Conservation (phyloP, 2,113 vertebrate species). For the Gopherus flavomarginatus region DNA sequence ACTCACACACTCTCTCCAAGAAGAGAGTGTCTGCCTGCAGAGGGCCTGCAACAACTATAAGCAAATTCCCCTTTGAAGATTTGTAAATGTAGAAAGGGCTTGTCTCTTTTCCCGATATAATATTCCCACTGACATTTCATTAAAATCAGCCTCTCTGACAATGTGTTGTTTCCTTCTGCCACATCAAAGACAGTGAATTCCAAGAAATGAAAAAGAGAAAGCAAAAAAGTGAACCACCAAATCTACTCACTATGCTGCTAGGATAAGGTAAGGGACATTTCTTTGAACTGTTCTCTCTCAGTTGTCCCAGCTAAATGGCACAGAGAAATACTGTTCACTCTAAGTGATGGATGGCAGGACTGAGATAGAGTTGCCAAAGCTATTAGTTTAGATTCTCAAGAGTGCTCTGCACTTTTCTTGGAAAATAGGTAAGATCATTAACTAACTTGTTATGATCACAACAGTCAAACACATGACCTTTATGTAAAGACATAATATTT, state of each 20-base stretch:
- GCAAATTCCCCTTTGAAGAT: neutral
- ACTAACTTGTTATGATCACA: neutral
- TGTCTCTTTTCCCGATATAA: neutral
- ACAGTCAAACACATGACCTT: neutral
- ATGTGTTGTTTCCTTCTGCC: neutral
- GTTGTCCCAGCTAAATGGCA: neutral
- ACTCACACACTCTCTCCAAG: neutral
- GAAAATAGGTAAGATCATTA: neutral
- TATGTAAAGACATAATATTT: neutral
- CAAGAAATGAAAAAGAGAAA: neutral
- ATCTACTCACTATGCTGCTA: neutral
- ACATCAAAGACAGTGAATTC: neutral
- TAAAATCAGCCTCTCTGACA: neutral
- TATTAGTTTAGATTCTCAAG: neutral
- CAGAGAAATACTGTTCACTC: neutral
- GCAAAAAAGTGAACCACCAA: neutral
- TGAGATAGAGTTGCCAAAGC: neutral
- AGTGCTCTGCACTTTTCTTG: neutral
- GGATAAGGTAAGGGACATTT: accelerated
- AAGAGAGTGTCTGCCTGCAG: neutral
- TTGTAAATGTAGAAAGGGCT: neutral
- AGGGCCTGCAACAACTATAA: neutral
- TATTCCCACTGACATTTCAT: neutral
- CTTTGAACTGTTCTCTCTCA: neutral
- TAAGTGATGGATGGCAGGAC: accelerated